Evolutionary conservation across 2,797 vertebrate species (phyloP).

Genomic region (Zonotrichia albicollis): DNA sequence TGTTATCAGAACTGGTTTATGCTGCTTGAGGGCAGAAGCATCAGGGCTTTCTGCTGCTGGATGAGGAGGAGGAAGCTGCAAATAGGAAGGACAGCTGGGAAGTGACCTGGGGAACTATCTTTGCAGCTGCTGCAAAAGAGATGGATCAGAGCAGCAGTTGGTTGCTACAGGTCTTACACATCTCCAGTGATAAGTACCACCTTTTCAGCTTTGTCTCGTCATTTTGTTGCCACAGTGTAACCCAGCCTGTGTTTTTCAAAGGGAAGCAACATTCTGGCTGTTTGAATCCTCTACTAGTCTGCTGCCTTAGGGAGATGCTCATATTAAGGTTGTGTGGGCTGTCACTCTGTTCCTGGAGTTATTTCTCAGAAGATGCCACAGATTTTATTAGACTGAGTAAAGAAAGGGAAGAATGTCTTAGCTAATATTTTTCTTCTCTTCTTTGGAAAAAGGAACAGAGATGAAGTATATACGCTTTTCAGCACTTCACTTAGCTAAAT

Average conservation of each 20-base stretch:
- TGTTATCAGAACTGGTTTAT: not conserved
- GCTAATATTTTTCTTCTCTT: not conserved
- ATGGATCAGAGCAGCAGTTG: not conserved
- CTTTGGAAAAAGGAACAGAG: not conserved
- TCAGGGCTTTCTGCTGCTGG: not conserved
- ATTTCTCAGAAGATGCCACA: not conserved
- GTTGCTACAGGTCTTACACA: not conserved
- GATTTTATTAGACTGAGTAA: not conserved
- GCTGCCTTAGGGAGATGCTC: not conserved
- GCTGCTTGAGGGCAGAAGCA: not conserved
- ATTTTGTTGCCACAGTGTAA: not conserved
- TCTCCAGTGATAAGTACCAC: not conserved
- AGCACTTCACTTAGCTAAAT: not conserved
- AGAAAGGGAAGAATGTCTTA: not conserved
- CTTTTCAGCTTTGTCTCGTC: not conserved
- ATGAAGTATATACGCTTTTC: not conserved
- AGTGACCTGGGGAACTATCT: not conserved
- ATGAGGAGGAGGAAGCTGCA: not conserved
- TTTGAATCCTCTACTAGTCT: not conserved
- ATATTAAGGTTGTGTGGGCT: fast-evolving
- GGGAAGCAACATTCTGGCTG: not conserved
- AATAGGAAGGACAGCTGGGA: not conserved
- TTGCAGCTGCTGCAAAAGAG: not conserved
- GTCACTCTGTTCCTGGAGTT: not conserved
- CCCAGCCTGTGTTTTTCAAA: not conserved